Evolutionary conservation across 2,888 invertebrate genomes (phyloP).

Genomic region (Stratiomys singularior): DNA sequence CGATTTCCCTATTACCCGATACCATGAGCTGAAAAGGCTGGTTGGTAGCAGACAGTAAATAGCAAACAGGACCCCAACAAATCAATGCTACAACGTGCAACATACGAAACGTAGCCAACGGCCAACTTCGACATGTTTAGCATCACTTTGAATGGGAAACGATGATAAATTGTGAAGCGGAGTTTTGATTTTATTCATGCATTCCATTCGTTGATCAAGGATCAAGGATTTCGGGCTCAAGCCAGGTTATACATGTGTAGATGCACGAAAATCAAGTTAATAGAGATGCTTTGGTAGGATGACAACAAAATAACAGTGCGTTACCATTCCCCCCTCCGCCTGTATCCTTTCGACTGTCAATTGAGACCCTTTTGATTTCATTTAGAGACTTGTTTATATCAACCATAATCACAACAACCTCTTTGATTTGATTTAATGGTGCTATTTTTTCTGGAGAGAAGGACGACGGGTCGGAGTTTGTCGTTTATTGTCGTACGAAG

Average conservation of each 20-base stretch:
- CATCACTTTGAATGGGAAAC: conserved; percentile 41
- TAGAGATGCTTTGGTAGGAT: not conserved
- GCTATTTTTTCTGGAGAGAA: not conserved
- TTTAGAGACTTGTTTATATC: conserved; percentile 29
- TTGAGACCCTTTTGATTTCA: conserved; percentile 23
- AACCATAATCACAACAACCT: conserved; percentile 19
- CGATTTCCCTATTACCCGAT: conserved; percentile 38
- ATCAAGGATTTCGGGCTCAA: not conserved
- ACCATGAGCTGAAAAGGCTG: not conserved
- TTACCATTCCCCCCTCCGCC: not conserved
- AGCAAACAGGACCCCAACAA: not conserved
- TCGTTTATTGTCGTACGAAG: no score
- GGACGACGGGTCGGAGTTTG: not conserved
- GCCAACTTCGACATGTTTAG: conserved; percentile 41
- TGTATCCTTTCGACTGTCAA: not conserved
- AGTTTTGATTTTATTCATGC: conserved; percentile 23
- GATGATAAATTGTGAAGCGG: conserved; percentile 37
- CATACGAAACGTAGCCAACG: conserved; percentile 20
- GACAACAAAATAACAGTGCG: not conserved
- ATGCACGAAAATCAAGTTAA: not conserved
- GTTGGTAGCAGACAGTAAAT: not conserved
- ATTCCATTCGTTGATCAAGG: conserved; percentile 2
- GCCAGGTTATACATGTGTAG: not conserved
- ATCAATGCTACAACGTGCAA: not conserved
- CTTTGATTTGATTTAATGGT: conserved; percentile 5